phyloP scores from a whole-genome alignment of 2,888 invertebrate species.

The Cryptocheilus praepositus region DNA sequence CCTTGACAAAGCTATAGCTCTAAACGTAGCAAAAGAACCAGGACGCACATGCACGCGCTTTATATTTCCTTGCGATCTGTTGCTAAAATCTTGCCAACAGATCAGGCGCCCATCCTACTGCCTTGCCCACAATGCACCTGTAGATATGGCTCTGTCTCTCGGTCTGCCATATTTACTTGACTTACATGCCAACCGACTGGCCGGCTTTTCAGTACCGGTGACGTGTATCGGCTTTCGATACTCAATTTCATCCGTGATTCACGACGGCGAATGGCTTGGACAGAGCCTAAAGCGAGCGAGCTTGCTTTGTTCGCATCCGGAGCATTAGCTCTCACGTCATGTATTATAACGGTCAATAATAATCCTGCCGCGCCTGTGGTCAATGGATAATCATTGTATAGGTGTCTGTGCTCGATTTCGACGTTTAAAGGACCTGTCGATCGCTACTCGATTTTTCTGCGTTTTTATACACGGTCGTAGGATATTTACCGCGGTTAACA shows the following conservation, averaged over 20 bases:
- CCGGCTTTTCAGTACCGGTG: constrained; percentile 1
- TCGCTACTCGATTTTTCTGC: too few relatives aligned
- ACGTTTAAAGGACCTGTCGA: too few relatives aligned
- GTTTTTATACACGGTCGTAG: too few relatives aligned
- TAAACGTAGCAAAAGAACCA: too few relatives aligned
- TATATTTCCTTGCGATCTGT: neutral
- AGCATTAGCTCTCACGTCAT: constrained; percentile 12
- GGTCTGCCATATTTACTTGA: neutral
- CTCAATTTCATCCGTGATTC: constrained; percentile 40
- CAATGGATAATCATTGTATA: too few relatives aligned
- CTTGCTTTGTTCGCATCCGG: constrained; percentile 16
- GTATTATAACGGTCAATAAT: constrained; percentile 23
- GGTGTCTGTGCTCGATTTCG: too few relatives aligned
- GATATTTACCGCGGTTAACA: too few relatives aligned
- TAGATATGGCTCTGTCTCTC: neutral
- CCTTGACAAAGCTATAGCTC: too few relatives aligned
- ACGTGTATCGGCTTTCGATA: constrained; percentile 47
- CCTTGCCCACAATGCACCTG: too few relatives aligned
- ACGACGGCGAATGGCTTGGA: constrained; percentile 19
- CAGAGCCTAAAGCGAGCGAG: constrained; percentile 6
- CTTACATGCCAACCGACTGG: constrained; percentile 16
- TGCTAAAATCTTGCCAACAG: constrained; percentile 4
- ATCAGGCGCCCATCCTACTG: neutral
- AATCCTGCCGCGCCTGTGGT: constrained; percentile 13
- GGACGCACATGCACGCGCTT: too few relatives aligned